These are phyloP conservation scores for Ditylenchus dipsaci DNA, from an alignment of 1,140 invertebrate species.

Conservation along the genomic window DNA sequence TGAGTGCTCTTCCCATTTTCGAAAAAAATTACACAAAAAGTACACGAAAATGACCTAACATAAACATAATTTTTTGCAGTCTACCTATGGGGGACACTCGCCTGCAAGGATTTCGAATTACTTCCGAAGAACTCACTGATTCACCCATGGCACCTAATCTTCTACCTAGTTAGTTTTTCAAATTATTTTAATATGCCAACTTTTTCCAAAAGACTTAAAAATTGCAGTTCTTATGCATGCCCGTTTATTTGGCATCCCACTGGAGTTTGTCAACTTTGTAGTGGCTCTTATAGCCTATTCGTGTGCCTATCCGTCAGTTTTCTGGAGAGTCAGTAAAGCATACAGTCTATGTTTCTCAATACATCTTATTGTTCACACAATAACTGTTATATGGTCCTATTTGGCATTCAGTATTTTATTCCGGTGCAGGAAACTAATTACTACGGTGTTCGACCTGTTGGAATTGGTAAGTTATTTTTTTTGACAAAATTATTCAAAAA, in stretches of 20 bases:
- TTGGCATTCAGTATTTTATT: conserved; percentile 51
- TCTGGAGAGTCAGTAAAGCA: conserved; percentile 53
- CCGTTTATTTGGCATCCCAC: conserved; percentile 55
- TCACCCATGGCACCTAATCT: conserved; percentile 54
- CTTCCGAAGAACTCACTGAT: conserved; percentile 48
- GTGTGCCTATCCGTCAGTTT: conserved; percentile 48
- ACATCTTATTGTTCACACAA: conserved; percentile 43
- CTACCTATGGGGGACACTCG: conserved; percentile 56
- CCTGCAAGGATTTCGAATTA: conserved; percentile 53
- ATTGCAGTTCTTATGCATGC: conserved; percentile 55
- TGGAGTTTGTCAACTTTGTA: conserved; percentile 54
- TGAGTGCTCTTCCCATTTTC: too few relatives aligned
- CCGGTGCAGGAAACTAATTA: conserved; percentile 56
- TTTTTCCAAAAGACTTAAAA: too few relatives aligned
- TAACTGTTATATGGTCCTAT: conserved; percentile 45
- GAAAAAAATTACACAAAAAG: too few relatives aligned
- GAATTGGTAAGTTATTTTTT: conserved; percentile 38
- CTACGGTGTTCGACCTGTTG: conserved; percentile 48
- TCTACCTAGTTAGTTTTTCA: conserved; percentile 43
- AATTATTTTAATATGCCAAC: neutral
- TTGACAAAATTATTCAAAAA: too few relatives aligned
- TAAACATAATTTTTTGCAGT: neutral
- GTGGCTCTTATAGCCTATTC: conserved; percentile 49
- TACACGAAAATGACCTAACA: too few relatives aligned
- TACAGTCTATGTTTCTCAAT: conserved; percentile 50